phyloP scores from a whole-genome alignment of 30 jellyfish, hydroid and myxozoan genomes.

The Cassiopea xamachana region DNA sequence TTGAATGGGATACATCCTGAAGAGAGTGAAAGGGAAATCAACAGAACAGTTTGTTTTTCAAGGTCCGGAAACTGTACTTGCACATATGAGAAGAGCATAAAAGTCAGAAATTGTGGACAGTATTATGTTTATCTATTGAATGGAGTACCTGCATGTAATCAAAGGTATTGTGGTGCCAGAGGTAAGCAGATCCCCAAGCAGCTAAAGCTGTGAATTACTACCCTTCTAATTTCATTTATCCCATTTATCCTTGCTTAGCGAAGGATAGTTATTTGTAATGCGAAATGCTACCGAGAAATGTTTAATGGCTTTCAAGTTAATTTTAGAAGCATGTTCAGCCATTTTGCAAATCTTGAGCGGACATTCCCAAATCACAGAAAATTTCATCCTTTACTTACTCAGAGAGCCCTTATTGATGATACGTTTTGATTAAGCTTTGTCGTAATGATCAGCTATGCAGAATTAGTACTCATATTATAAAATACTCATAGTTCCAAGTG shows the following conservation, averaged over 20 bases:
- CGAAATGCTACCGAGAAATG: too few species aligned
- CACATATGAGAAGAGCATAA: slow-evolving; percentile 38
- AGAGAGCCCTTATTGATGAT: too few species aligned
- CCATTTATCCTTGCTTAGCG: neutral
- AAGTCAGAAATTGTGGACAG: slow-evolving; percentile 84
- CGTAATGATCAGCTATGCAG: neutral
- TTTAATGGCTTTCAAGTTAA: too few species aligned
- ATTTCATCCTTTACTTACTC: too few species aligned
- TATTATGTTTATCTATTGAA: slow-evolving; percentile 70
- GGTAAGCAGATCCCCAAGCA: neutral
- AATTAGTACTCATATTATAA: neutral
- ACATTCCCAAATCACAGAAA: too few species aligned
- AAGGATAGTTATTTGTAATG: neutral
- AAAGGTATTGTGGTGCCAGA: slow-evolving; percentile 83
- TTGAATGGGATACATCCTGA: slow-evolving; percentile 5
- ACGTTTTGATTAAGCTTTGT: too few species aligned
- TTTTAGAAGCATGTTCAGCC: too few species aligned
- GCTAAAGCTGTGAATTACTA: neutral
- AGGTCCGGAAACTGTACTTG: slow-evolving; percentile 61
- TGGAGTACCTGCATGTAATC: slow-evolving; percentile 78
- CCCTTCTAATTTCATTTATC: neutral
- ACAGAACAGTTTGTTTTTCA: slow-evolving; percentile 82
- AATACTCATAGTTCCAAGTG: neutral
- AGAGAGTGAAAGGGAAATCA: slow-evolving; percentile 29
- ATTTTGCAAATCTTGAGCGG: too few species aligned